A percentile compares a stretch with the other conserved stretches of the same genome.
Conservation (phyloP, 64 coral and sea anemone species). For the Porites australiensis region DNA sequence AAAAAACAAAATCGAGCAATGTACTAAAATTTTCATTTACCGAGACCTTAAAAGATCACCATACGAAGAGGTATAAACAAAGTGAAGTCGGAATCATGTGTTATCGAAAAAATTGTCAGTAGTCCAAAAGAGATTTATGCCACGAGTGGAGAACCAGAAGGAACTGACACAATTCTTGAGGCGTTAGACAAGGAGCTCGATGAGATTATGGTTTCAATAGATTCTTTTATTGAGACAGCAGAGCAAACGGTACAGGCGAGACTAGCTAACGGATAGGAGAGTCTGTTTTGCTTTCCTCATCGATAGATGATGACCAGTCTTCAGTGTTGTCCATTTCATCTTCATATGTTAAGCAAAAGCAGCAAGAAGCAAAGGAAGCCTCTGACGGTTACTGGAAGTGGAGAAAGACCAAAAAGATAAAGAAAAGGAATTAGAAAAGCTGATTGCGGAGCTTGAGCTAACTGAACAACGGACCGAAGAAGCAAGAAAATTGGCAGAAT, state of each 20-base stretch:
- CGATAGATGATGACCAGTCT: neutral
- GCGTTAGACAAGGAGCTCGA: slow-evolving; percentile 22
- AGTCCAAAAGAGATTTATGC: neutral
- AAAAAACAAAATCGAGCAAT: too few relatives aligned
- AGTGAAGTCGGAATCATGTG: neutral
- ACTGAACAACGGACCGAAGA: slow-evolving; percentile 40
- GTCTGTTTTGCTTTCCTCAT: slow-evolving; percentile 7
- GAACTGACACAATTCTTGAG: neutral
- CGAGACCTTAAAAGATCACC: too few relatives aligned
- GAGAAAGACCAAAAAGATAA: slow-evolving; percentile 51
- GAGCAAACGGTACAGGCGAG: neutral
- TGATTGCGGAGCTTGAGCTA: slow-evolving; percentile 26
- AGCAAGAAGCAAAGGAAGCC: slow-evolving; percentile 39
- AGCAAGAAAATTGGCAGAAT: slow-evolving; percentile 33
- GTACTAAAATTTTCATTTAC: too few relatives aligned
- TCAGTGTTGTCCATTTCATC: neutral
- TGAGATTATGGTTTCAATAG: neutral
- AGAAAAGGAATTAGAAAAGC: slow-evolving; percentile 25
- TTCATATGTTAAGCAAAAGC: slow-evolving; percentile 5
- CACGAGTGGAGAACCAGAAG: neutral
- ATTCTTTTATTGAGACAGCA: neutral
- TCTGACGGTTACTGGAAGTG: neutral
- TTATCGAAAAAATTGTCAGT: neutral
- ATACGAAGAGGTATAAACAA: neutral
- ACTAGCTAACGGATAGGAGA: slow-evolving; percentile 44